Percentiles rank a stretch among this genome's conserved stretches.
Conservation (phyloP, 23 tunicate genomes). For the Ciona savignyi region DNA sequence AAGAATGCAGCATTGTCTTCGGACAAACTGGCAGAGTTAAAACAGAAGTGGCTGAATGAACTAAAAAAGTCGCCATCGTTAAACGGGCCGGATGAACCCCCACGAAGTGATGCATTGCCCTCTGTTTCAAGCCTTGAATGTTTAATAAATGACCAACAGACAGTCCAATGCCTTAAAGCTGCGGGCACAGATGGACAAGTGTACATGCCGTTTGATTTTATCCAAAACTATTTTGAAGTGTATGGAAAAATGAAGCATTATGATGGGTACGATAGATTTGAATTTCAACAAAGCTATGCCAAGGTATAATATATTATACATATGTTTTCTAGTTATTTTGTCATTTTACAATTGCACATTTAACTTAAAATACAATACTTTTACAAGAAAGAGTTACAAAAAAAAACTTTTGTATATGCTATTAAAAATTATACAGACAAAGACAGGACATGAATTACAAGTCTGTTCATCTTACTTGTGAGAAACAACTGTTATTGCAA, state of each 20-base stretch:
- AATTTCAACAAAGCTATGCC: slow-evolving; percentile 27
- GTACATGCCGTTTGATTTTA: slow-evolving; percentile 73
- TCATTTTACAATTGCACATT: too few species aligned
- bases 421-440: too few species aligned
- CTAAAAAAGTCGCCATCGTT: neutral
- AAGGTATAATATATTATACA: too few species aligned
- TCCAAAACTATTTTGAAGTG: slow-evolving; percentile 75
- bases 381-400: too few species aligned
- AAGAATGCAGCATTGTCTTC: too few species aligned
- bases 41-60: slow-evolving; percentile 2
- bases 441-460: too few species aligned
- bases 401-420: too few species aligned
- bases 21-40: neutral
- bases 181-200: slow-evolving; percentile 14
- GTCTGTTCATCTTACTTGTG: too few species aligned
- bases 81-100: slow-evolving; percentile 38
- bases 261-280: slow-evolving; percentile 94
- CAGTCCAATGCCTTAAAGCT: slow-evolving; percentile 45
- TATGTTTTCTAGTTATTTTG: too few species aligned
- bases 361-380: too few species aligned
- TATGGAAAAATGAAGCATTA: slow-evolving; percentile 86
- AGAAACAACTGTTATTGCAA: too few species aligned
- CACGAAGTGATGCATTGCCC: slow-evolving; percentile 14
- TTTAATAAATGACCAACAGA: slow-evolving; percentile 59
- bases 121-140: slow-evolving; percentile 38